Base-by-base conservation (phyloP, 1,140 invertebrate species). In the Bombus waltoni region DNA sequence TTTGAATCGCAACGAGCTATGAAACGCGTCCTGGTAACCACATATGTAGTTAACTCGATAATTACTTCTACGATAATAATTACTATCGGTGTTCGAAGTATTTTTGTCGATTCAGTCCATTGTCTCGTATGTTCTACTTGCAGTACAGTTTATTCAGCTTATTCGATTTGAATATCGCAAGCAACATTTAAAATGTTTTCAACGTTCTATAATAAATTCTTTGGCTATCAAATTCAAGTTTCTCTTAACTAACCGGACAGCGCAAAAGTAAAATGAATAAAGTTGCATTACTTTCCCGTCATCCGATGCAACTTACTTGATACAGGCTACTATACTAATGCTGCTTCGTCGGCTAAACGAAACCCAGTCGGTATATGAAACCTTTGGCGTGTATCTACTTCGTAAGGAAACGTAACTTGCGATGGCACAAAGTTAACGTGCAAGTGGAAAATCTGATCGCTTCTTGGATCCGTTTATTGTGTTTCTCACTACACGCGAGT, bases 351-450 rank as follows among this genome's bases (percentile, higher is more conserved):
- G n/a, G 44, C 13, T 35, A 35, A 35, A 42, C 25, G 25, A 53
- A n/a, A 15, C 32, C 8, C 0, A 35, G 57, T 83, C 72, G 25
- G 40, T 11, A 59, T 28, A 59, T 66, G 47, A 82, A 66, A 53
- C 59, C 73, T 3, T 35, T 10, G 2, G 1, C 18, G 3, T 68
- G 13, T 22, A 53, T 44, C 42, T 25, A 42, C 44, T 47, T 22
- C 13, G 44, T 38, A 65, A 78, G 57, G 47, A 71, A 68, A 22
- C 25, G 28, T 66, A 35, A 57, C 44, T 44, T n/a, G 74, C 47
- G 35, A 57, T 79, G 40, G 53, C 9, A 18, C 22, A 62, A 74
- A 70, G 66, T 77, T 77, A 77, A 77, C 57, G 81, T 44, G 40
- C n/a, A 22, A 66, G 59, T 13, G 28, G 72, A 53, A 42, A 76